Conservation (phyloP, 2,888 invertebrate genomes). For the Galeruca laticollis region DNA sequence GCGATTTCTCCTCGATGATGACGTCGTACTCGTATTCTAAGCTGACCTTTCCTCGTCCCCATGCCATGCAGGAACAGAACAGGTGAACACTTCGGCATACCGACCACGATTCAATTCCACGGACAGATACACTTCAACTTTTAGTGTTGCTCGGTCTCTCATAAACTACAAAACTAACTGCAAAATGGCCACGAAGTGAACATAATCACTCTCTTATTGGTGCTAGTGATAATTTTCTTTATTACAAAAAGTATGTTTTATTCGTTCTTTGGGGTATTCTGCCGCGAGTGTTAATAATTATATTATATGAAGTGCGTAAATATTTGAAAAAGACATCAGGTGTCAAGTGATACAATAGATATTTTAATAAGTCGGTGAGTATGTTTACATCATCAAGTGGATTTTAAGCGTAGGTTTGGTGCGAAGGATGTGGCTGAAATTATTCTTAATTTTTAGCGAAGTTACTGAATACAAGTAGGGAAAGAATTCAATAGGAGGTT, state of each 20-base stretch:
- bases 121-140: conserved; percentile 22
- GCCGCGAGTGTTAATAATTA: conserved; percentile 3
- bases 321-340: conserved; percentile 23
- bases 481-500: background rate
- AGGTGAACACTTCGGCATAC: conserved; percentile 36
- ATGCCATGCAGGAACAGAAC: conserved; percentile 28
- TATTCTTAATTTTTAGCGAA: background rate
- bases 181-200: conserved; percentile 28
- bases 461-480: background rate
- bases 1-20: conserved; percentile 32
- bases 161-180: background rate
- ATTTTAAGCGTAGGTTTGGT: conserved; percentile 16
- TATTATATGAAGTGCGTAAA: conserved; percentile 3
- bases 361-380: conserved; percentile 28
- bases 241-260: conserved; percentile 1
- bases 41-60: conserved; percentile 37
- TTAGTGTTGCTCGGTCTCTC: conserved; percentile 16
- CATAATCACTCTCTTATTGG: conserved; percentile 5
- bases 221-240: conserved; percentile 13
- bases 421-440: conserved; percentile 6
- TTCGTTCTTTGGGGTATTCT: background rate
- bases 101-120: conserved; percentile 21
- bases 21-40: conserved; percentile 15
- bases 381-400: conserved; percentile 27
- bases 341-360: conserved; percentile 27